These are phyloP conservation scores for Sakesphorus luctuosus DNA, from an alignment of 2,113 vertebrate genomes.

Conservation along the genomic window DNA sequence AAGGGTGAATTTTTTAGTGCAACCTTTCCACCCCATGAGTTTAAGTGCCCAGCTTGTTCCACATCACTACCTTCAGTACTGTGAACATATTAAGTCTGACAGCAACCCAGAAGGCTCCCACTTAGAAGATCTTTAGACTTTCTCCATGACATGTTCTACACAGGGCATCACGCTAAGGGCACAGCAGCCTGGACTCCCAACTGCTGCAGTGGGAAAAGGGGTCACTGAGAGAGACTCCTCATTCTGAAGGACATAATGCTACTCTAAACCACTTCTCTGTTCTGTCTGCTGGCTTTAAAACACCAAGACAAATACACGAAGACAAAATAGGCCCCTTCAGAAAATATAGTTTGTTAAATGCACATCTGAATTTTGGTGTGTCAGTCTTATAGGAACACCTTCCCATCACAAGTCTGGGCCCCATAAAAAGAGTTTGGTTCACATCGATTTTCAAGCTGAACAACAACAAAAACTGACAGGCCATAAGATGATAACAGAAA, in stretches of 20 bases:
- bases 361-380: not conserved
- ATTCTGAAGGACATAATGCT: not conserved
- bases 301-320: not conserved
- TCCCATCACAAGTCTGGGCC: not conserved
- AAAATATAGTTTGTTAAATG: not conserved
- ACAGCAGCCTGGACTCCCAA: not conserved
- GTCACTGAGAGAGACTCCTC: not conserved
- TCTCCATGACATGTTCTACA: not conserved
- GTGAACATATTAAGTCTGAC: slow-evolving; percentile 15
- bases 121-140: not conserved
- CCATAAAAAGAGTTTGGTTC: not conserved
- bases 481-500: not conserved
- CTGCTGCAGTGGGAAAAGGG: not conserved
- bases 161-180: not conserved
- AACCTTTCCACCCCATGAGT: not conserved
- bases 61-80: not conserved
- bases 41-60: not conserved
- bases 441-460: not conserved
- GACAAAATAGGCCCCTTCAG: not conserved
- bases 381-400: not conserved
- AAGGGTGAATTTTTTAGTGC: not conserved
- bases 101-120: not conserved
- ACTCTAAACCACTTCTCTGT: not conserved
- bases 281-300: not conserved
- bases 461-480: not conserved